Conservation (phyloP, 2,888 invertebrate genomes). For the Ectemnius lituratus region DNA sequence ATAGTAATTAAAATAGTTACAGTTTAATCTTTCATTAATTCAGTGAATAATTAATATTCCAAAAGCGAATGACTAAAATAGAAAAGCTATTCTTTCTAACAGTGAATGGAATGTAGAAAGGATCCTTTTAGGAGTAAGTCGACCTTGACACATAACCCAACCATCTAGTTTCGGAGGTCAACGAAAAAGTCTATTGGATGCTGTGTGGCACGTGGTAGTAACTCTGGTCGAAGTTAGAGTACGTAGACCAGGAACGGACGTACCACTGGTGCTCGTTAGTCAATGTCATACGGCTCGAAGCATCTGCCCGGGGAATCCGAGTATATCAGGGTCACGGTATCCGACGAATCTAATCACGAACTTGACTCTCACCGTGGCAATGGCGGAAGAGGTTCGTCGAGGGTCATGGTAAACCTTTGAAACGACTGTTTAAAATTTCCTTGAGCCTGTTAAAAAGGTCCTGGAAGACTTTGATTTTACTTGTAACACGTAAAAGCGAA, state of each 20-base stretch:
- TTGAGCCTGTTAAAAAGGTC: no score
- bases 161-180: constrained; percentile 13
- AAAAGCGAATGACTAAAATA: no score
- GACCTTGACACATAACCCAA: constrained; percentile 35
- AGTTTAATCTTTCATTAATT: no score
- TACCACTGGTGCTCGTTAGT: constrained; percentile 42
- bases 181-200: constrained; percentile 6
- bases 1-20: no score
- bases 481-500: no score
- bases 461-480: no score
- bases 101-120: no score
- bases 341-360: constrained; percentile 58
- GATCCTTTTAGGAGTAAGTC: constrained; percentile 15
- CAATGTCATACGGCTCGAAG: constrained; percentile 46
- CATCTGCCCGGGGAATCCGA: constrained; percentile 38
- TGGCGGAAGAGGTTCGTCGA: constrained; percentile 44
- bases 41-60: no score
- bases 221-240: constrained; percentile 16
- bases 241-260: constrained; percentile 23
- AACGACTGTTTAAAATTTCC: constrained; percentile 23
- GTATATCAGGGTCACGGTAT: constrained; percentile 51
- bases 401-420: constrained; percentile 40
- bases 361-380: constrained; percentile 51
- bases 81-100: no score
- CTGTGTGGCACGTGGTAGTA: constrained; percentile 10